phyloP scores from a whole-genome alignment of 2,888 invertebrate genomes.

The Drosophila stalkeri region DNA sequence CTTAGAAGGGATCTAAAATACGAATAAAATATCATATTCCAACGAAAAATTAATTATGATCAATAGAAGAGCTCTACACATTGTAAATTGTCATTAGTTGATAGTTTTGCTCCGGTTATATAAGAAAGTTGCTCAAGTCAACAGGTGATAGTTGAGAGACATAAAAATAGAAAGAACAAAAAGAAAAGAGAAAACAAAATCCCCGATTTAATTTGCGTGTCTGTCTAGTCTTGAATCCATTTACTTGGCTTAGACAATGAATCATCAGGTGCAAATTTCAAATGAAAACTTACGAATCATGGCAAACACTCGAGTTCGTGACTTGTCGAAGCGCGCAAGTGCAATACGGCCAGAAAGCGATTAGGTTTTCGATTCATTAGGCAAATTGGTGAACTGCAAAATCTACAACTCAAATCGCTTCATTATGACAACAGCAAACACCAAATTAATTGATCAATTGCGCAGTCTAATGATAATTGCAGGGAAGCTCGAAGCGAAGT shows the following conservation, averaged over 20 bases:
- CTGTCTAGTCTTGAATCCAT: slow-evolving; percentile 26
- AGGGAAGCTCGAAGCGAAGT: slow-evolving; percentile 32
- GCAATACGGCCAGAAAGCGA: slow-evolving; percentile 58
- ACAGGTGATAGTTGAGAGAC: slow-evolving; percentile 2
- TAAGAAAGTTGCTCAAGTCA: slow-evolving; percentile 8
- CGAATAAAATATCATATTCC: not conserved
- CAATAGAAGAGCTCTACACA: not conserved
- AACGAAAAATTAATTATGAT: not conserved
- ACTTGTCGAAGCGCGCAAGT: slow-evolving; percentile 51
- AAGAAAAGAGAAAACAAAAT: not conserved
- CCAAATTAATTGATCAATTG: slow-evolving; percentile 72
- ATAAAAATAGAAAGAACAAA: not conserved
- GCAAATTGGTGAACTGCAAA: slow-evolving; percentile 34
- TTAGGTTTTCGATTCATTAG: slow-evolving; percentile 56
- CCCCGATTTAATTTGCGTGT: slow-evolving; percentile 11
- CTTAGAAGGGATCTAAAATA: too few species aligned
- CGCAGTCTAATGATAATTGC: slow-evolving; percentile 61
- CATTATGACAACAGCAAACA: slow-evolving; percentile 49
- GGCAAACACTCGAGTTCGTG: slow-evolving; percentile 53
- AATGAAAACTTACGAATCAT: slow-evolving; percentile 35
- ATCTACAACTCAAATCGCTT: slow-evolving; percentile 18
- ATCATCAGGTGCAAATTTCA: slow-evolving; percentile 28
- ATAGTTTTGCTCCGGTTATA: slow-evolving; percentile 11
- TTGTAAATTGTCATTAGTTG: slow-evolving; percentile 25
- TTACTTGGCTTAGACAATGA: slow-evolving; percentile 31